These are phyloP conservation scores for Drosophila biarmipes DNA, from an alignment of 1,140 invertebrate genomes.

Conservation along the genomic window DNA sequence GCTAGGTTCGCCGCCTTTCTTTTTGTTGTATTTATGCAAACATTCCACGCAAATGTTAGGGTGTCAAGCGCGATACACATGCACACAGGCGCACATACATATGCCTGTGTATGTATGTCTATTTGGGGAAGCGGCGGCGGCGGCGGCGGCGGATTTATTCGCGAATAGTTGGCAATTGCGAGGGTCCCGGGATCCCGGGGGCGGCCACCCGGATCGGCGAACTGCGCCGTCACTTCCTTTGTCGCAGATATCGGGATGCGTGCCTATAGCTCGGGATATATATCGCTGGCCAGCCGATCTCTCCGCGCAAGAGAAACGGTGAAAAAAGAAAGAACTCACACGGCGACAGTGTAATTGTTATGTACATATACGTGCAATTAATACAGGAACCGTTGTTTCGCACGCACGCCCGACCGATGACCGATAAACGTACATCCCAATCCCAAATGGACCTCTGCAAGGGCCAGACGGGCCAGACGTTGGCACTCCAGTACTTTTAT, in stretches of 20 bases:
- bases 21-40: conserved; percentile 22
- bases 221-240: conserved; percentile 45
- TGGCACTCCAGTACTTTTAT: background rate
- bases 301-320: conserved; percentile 34
- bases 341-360: conserved; percentile 55
- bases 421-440: background rate
- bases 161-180: conserved; percentile 32
- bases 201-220: conserved; percentile 11
- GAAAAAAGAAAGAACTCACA: conserved; percentile 46
- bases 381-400: conserved; percentile 10
- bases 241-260: conserved; percentile 17
- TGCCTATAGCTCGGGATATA: background rate
- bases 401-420: background rate
- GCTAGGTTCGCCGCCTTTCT: background rate
- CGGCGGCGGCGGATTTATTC: too few species aligned
- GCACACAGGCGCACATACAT: conserved; percentile 15
- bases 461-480: conserved; percentile 1
- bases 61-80: conserved; percentile 36
- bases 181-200: conserved; percentile 12
- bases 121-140: conserved; percentile 43
- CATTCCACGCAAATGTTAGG: conserved; percentile 52
- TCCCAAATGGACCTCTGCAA: background rate
- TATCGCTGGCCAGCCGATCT: conserved; percentile 26
- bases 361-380: conserved; percentile 43
- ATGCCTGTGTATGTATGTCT: conserved; percentile 27